A percentile compares a stretch with the other conserved stretches of the same genome.
Evolutionary conservation across 2,113 vertebrate genomes (phyloP).

Genomic region (Shinisaurus crocodilurus): DNA sequence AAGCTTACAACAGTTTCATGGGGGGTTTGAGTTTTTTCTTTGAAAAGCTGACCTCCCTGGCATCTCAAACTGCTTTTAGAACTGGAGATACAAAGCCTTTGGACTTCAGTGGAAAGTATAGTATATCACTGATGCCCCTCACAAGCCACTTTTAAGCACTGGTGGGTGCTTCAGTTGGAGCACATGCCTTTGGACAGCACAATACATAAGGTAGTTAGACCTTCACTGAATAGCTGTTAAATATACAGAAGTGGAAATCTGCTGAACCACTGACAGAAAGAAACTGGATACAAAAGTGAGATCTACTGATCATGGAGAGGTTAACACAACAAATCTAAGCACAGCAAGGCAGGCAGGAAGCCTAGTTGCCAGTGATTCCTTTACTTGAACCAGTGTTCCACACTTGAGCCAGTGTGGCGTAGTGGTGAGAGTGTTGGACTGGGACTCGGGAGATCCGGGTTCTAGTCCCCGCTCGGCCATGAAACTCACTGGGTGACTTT

Average conservation of each 20-base stretch:
- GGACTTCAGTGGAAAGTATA: background rate
- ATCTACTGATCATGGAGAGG: background rate
- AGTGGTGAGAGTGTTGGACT: too few species aligned
- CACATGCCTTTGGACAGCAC: background rate
- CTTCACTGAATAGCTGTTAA: background rate
- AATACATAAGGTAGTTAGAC: background rate
- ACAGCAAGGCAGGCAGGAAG: background rate
- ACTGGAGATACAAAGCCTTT: background rate
- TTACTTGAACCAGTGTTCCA: background rate
- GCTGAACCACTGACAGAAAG: background rate
- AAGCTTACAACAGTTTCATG: background rate
- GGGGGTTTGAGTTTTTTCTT: background rate
- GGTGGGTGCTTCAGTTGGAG: too few species aligned
- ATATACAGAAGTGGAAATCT: background rate
- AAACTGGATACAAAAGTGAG: background rate
- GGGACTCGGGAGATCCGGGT: too few species aligned
- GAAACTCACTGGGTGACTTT: too few species aligned
- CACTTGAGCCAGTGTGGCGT: too few species aligned
- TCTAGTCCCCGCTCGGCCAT: too few species aligned
- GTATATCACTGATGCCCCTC: background rate
- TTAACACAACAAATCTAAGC: background rate
- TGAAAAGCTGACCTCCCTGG: background rate
- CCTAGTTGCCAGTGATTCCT: too few species aligned
- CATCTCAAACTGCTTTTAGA: background rate
- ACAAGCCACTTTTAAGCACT: background rate